Base-by-base conservation (phyloP, 35 echinoderm and acorn worm genomes). In the Apostichopus californicus region DNA sequence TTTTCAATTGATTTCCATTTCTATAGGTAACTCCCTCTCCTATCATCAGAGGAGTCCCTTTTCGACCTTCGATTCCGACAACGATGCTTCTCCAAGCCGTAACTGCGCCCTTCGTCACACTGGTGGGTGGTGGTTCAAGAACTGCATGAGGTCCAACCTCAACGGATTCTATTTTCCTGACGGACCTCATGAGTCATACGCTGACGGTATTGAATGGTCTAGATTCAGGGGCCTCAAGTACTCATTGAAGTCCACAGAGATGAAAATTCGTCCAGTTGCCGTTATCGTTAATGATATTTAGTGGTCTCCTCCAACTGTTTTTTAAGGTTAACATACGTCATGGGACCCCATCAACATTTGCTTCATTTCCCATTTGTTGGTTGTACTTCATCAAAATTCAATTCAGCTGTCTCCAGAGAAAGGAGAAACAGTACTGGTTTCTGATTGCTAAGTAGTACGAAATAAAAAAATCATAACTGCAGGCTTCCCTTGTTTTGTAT, bases 201-300 rank as follows among this genome's bases (percentile, higher is more conserved):
- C 95, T 11, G 92, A 94, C 20, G 96, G 96, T 5, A 88, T 98
- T 54, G 86, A 92, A 5, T 98, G 96, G 96, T 92, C 93, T 60
- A 79, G 91, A 22, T 98, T 90, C 83, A 93, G 93, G 87, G 96
- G 96, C 11, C 95, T 92, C 78, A 94, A 98, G 52, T 96, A 98
- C 70, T 98, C 94, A 6, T 56, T 92, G 3, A 92, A 81, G 54
- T 79, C 59, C 15, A 82, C 90, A 12, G 90, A 81, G 57, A 92
- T 92, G 90, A 92, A 81, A 54, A 92, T 92, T 1, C 80, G 91
- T 28, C 91, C 91, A 4, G 79, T 86, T 20, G 9, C 78, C 11
- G 18, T 68, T 18, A 11, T 4, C 11, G 4, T 3, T 14, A 68
- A 68, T 68, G 64, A 68, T 11, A 68, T 68, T 68, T 68, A 68